Evolutionary conservation across 2,797 vertebrate species (phyloP).

Genomic region (Trachops cirrhosus): DNA sequence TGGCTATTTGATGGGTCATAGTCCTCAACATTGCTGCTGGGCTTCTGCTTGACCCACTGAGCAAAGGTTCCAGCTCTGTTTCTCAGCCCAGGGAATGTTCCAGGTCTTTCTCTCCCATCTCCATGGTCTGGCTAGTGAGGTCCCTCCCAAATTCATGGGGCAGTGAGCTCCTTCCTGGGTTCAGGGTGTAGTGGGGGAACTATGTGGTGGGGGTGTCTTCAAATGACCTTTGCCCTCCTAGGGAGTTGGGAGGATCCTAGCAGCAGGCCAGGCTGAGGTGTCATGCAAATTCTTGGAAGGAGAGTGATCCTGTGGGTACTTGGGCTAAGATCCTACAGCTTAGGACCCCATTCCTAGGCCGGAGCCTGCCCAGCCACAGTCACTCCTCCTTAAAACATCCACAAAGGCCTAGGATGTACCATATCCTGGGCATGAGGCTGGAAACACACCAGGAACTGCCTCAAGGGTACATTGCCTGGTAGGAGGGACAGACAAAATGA

Average conservation of each 20-base stretch:
- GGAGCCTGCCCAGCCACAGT: neutral
- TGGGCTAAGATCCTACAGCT: neutral
- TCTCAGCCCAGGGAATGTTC: neutral
- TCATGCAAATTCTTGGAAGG: neutral
- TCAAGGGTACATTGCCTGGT: neutral
- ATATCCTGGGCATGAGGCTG: neutral
- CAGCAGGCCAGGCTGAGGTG: neutral
- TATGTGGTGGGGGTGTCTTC: neutral
- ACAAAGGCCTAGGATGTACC: neutral
- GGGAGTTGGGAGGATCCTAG: neutral
- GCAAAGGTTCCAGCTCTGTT: neutral
- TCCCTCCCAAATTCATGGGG: neutral
- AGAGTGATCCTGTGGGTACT: neutral
- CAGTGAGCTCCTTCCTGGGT: neutral
- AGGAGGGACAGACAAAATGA: neutral
- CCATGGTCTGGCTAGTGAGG: neutral
- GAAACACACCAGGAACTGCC: neutral
- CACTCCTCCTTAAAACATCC: neutral
- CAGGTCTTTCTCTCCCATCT: neutral
- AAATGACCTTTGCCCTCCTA: neutral
- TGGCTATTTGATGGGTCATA: neutral
- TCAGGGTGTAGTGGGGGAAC: neutral
- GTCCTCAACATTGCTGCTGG: neutral
- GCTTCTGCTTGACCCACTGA: neutral
- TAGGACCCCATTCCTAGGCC: neutral